These are phyloP conservation scores for Sebastes itinus DNA, from an alignment of 2,797 vertebrate genomes.

Conservation along the genomic window DNA sequence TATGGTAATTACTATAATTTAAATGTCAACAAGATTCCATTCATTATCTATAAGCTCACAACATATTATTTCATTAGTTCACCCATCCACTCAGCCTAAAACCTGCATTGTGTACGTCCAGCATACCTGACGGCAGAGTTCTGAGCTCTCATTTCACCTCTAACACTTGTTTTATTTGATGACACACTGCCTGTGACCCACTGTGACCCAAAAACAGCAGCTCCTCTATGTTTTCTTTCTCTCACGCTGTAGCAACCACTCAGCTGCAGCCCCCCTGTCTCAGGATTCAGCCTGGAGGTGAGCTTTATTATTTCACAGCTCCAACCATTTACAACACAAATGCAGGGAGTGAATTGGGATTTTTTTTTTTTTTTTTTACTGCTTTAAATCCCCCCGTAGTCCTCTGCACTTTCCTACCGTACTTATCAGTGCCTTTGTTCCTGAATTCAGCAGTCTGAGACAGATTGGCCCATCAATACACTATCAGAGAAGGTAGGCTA, in stretches of 20 bases:
- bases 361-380: slow-evolving; percentile 22
- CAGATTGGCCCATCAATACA: slow-evolving; percentile 79
- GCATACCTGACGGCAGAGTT: background rate
- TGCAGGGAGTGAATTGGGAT: slow-evolving; percentile 17
- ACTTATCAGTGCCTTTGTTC: slow-evolving; percentile 78
- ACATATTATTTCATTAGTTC: background rate
- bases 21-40: background rate
- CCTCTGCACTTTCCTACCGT: slow-evolving; percentile 42
- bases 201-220: slow-evolving; percentile 25
- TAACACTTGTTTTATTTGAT: slow-evolving; percentile 20
- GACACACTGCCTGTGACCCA: slow-evolving; percentile 23
- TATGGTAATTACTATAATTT: background rate
- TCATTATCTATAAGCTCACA: background rate
- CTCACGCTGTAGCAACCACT: background rate
- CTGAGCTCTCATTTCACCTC: slow-evolving; percentile 27
- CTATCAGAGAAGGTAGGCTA: slow-evolving; percentile 71
- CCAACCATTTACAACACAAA: slow-evolving; percentile 40
- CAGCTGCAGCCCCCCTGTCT: background rate
- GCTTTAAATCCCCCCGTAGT: slow-evolving; percentile 52
- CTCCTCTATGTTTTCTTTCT: slow-evolving; percentile 8
- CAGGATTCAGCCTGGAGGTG: slow-evolving; percentile 17
- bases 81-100: background rate
- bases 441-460: slow-evolving; percentile 73
- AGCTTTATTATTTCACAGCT: slow-evolving; percentile 30
- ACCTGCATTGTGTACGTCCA: background rate